Evolutionary conservation across 2,113 vertebrate genomes (phyloP), one percentile per base, ranked within the genome.

Genomic region (Hydrolagus affinis): DNA sequence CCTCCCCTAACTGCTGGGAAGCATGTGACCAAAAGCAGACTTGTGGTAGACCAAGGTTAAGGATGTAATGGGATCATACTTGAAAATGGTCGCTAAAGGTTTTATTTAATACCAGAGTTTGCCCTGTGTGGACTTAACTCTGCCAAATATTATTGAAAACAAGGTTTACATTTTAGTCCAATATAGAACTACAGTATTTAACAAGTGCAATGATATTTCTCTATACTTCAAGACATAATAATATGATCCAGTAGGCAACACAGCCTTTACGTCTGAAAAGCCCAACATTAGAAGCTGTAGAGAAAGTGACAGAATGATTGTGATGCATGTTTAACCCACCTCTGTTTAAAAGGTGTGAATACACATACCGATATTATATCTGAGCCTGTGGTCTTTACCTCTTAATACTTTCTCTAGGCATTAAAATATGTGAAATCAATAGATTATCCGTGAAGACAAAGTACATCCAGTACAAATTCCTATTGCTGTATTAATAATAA

Each of bases 371-470:
- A 44, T 21, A 8, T 11, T 83, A 17, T 12, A 78, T 28, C n/a
- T 15, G 21, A 64, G 57, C 12, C 57, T 25, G 8, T 11, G 28
- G 62, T n/a, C 32, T 83, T 83, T 9, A 83, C 15, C 30, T 64
- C 23, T n/a, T 30, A 66, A 30, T 59, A 44, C 6, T 44, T 44
- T 6, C 17, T 64, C 64, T 66, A 83, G 8, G 12, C 19, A 64
- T 80, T 64, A 83, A 83, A 83, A 19, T 32, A 17, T 83, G 62
- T 83, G 23, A 83, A 83, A 83, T 83, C 78, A 66, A 83, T 66
- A 30, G 14, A 80, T 64, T 80, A 19, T 60, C 23, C 28, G n/a
- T 68, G 78, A 66, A 83, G 78, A 60, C 17, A 19, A 83, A 83
- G 62, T 21, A n/a, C n/a, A n/a, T n/a, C n/a, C n/a, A n/a, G n/a